Evolutionary conservation across 2,113 vertebrate genomes (phyloP).

Genomic region (Nycticebus coucang): DNA sequence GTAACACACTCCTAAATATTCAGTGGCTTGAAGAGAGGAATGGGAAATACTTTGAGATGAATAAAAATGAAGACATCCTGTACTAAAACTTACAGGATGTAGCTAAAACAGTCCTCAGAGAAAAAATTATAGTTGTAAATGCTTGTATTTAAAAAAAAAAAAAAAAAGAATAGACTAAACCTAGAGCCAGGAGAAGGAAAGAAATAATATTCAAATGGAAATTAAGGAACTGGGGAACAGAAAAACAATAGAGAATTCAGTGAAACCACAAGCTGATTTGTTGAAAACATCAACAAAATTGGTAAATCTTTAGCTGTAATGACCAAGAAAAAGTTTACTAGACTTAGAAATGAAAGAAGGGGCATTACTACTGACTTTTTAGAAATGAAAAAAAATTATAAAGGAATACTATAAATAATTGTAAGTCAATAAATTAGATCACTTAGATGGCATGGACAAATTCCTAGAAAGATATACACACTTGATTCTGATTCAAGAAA

Average conservation of each 20-base stretch:
- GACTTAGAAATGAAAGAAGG: background rate
- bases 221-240: background rate
- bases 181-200: background rate
- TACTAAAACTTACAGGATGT: background rate
- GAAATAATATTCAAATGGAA: background rate
- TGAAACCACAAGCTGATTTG: background rate
- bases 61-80: background rate
- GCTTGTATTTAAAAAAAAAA: background rate
- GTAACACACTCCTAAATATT: background rate
- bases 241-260: background rate
- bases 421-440: background rate
- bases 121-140: background rate
- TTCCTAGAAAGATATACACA: background rate
- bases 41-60: background rate
- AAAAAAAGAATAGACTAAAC: background rate
- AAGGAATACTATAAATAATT: background rate
- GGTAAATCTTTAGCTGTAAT: background rate
- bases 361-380: background rate
- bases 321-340: background rate
- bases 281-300: background rate
- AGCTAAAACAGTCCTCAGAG: background rate
- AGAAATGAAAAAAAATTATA: constrained; percentile 23
- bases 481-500: background rate
- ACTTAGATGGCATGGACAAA: background rate
- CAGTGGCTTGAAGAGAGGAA: background rate